Evolutionary conservation across 2,113 vertebrate species (phyloP).

Genomic region (Sitta europaea): DNA sequence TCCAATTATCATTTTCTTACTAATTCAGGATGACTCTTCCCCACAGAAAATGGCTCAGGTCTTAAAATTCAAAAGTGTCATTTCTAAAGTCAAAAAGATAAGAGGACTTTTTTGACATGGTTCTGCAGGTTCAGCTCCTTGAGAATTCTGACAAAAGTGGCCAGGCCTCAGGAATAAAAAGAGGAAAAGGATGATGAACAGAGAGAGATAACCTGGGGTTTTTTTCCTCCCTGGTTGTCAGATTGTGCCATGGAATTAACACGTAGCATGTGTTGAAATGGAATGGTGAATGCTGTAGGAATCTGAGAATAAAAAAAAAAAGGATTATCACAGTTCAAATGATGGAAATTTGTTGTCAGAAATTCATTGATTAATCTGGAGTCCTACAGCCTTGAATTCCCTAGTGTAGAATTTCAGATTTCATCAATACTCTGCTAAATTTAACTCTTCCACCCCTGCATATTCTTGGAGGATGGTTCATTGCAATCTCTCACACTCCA

Average conservation of each 20-base stretch:
- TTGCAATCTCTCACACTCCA: not conserved
- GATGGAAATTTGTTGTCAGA: not conserved
- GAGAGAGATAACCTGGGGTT: not conserved
- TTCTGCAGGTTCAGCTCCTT: not conserved
- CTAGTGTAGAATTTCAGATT: not conserved
- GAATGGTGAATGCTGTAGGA: not conserved
- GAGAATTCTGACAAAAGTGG: not conserved
- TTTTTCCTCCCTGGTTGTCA: not conserved
- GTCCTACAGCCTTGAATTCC: not conserved
- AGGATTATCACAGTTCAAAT: not conserved
- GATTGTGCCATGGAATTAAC: not conserved
- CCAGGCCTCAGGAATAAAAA: not conserved
- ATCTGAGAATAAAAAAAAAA: not conserved
- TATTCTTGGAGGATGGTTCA: not conserved
- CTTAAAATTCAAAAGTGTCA: not conserved
- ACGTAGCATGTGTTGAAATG: rapidly evolving
- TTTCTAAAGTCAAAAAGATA: not conserved
- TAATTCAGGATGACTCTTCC: not conserved
- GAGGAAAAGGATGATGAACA: not conserved
- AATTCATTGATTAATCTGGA: not conserved
- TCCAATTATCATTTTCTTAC: not conserved
- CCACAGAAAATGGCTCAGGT: not conserved
- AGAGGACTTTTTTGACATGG: not conserved
- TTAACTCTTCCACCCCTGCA: not conserved
- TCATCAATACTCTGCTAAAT: not conserved